phyloP scores from a whole-genome alignment of 2,113 vertebrate genomes.

The Rostratula benghalensis region DNA sequence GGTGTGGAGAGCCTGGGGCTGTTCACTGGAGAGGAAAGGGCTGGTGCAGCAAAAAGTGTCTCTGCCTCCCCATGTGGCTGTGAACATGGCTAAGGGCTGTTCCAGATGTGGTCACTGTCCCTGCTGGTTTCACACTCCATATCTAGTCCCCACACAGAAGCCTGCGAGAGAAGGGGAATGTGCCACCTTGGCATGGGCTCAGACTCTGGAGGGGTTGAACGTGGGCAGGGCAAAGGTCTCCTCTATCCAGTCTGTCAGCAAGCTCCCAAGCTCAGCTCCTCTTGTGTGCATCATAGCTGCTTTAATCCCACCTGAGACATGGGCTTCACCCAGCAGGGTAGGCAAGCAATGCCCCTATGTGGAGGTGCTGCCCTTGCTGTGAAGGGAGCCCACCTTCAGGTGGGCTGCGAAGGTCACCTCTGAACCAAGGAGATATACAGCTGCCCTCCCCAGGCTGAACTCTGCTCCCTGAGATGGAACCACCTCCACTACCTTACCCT shows the following conservation, averaged over 20 bases:
- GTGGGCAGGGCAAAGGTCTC: neutral
- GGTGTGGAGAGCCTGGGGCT: neutral
- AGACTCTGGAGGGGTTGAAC: fast-evolving
- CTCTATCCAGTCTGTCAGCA: neutral
- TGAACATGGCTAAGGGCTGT: neutral
- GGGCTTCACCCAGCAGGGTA: neutral
- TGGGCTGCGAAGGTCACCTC: too few relatives aligned
- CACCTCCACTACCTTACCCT: neutral
- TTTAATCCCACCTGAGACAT: neutral
- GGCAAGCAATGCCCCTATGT: neutral
- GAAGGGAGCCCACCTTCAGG: too few relatives aligned
- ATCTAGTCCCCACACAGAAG: neutral
- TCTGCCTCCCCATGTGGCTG: neutral
- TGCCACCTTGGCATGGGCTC: too few relatives aligned
- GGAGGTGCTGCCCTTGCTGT: too few relatives aligned
- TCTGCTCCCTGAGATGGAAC: neutral
- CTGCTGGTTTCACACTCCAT: fast-evolving
- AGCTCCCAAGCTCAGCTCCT: neutral
- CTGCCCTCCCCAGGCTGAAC: neutral
- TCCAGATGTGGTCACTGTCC: neutral
- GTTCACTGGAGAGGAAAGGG: neutral
- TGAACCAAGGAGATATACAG: neutral
- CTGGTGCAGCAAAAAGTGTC: neutral
- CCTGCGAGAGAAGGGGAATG: neutral
- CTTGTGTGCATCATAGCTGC: neutral